These are phyloP conservation scores for Adoxophyes honmai DNA, from an alignment of 1,140 invertebrate species.

Conservation along the genomic window DNA sequence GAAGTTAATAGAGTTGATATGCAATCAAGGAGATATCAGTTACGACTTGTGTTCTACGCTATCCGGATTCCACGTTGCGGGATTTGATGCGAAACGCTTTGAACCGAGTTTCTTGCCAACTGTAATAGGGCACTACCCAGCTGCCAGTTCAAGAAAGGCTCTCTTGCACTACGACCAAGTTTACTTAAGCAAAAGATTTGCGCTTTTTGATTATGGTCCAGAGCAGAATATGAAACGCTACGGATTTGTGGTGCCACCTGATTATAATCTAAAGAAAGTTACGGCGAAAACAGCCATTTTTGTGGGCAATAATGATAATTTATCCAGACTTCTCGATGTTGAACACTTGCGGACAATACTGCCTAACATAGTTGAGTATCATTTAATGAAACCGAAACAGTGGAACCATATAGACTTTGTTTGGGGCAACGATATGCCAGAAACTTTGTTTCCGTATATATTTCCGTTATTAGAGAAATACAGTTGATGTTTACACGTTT, in stretches of 20 bases:
- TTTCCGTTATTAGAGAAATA: constrained; percentile 45
- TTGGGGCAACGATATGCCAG: constrained; percentile 79
- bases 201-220: not conserved
- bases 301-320: not conserved
- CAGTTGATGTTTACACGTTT: constrained; percentile 18
- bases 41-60: not conserved
- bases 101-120: not conserved
- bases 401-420: constrained; percentile 80
- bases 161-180: not conserved
- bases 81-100: constrained; percentile 9
- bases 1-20: not conserved
- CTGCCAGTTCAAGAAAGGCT: not conserved
- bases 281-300: not conserved
- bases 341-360: not conserved
- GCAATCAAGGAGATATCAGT: not conserved
- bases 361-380: not conserved
- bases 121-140: not conserved
- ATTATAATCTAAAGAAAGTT: not conserved
- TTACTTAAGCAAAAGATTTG: not conserved
- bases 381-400: not conserved
- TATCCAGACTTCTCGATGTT: not conserved
- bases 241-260: not conserved
- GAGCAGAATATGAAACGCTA: not conserved
- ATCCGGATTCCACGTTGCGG: not conserved
- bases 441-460: constrained; percentile 79